Evolutionary conservation across 1,140 invertebrate species (phyloP).

Genomic region (Zaprionus vittiger): DNA sequence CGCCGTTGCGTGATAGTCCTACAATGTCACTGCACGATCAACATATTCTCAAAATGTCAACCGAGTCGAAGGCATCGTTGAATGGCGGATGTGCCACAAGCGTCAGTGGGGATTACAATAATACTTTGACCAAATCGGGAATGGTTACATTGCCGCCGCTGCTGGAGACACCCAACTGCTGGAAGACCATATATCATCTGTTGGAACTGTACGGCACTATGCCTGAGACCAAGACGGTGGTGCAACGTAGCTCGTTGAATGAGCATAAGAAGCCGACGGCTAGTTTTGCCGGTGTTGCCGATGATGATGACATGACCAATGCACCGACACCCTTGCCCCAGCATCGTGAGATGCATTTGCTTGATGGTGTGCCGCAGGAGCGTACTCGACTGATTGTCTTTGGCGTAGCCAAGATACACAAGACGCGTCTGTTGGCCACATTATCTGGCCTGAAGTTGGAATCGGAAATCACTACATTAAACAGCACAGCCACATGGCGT

Average conservation of each 20-base stretch:
- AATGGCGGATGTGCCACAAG: slow-evolving; percentile 80
- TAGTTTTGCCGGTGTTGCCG: slow-evolving; percentile 81
- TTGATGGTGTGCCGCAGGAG: slow-evolving; percentile 69
- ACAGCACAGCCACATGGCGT: slow-evolving; percentile 82
- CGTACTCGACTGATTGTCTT: slow-evolving; percentile 86
- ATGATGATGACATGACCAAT: slow-evolving; percentile 85
- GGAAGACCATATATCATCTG: slow-evolving; percentile 97
- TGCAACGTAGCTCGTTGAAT: slow-evolving; percentile 84
- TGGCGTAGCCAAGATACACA: slow-evolving; percentile 94
- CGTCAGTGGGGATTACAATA: slow-evolving; percentile 77
- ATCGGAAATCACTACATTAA: slow-evolving; percentile 81
- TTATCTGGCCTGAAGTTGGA: slow-evolving; percentile 93
- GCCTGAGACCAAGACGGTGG: slow-evolving; percentile 95
- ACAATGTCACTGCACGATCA: slow-evolving; percentile 87
- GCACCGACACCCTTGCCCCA: slow-evolving; percentile 85
- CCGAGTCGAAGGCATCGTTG: slow-evolving; percentile 78
- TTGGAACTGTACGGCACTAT: slow-evolving; percentile 96
- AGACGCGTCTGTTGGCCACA: slow-evolving; percentile 94
- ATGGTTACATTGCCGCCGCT: slow-evolving; percentile 58
- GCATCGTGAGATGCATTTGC: slow-evolving; percentile 69
- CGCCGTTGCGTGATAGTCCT: slow-evolving; percentile 89
- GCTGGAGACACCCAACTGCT: slow-evolving; percentile 91
- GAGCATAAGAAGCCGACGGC: slow-evolving; percentile 60
- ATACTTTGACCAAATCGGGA: slow-evolving; percentile 71
- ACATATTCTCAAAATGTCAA: slow-evolving; percentile 83